These are phyloP conservation scores for Forbesichthys papilliferus DNA, from an alignment of 2,113 vertebrate genomes.

Conservation along the genomic window DNA sequence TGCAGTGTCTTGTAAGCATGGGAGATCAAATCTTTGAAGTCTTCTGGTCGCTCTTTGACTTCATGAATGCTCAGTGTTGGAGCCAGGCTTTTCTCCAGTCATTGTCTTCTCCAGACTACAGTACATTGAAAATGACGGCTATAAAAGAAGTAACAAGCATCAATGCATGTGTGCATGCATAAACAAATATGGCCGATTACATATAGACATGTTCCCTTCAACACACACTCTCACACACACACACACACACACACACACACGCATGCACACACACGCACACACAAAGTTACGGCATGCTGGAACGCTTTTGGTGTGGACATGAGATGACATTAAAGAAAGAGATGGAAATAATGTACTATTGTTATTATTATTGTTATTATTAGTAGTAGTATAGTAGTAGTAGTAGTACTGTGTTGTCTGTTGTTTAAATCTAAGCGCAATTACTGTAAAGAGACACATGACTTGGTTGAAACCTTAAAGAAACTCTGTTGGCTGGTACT, in stretches of 20 bases:
- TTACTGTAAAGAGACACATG: too few relatives aligned
- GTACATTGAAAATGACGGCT: conserved; percentile 5
- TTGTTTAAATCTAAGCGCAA: too few relatives aligned
- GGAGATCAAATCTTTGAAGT: conserved; percentile 2
- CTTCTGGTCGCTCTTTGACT: background rate
- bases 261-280: background rate
- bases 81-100: conserved; percentile 14
- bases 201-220: background rate
- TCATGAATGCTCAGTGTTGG: conserved; percentile 36
- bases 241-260: background rate
- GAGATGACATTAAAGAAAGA: too few relatives aligned
- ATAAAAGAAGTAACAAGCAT: conserved; percentile 12
- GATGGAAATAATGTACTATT: too few relatives aligned
- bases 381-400: too few relatives aligned
- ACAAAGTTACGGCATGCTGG: background rate
- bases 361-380: too few relatives aligned
- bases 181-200: background rate
- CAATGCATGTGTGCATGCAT: background rate
- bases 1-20: background rate
- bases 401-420: too few relatives aligned
- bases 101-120: conserved; percentile 7
- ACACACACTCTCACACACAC: conserved; percentile 2
- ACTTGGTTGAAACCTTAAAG: too few relatives aligned
- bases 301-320: too few relatives aligned
- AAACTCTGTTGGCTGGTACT: too few relatives aligned